phyloP scores from a whole-genome alignment of 2,888 invertebrate species.

The Dasypogon diadema region DNA sequence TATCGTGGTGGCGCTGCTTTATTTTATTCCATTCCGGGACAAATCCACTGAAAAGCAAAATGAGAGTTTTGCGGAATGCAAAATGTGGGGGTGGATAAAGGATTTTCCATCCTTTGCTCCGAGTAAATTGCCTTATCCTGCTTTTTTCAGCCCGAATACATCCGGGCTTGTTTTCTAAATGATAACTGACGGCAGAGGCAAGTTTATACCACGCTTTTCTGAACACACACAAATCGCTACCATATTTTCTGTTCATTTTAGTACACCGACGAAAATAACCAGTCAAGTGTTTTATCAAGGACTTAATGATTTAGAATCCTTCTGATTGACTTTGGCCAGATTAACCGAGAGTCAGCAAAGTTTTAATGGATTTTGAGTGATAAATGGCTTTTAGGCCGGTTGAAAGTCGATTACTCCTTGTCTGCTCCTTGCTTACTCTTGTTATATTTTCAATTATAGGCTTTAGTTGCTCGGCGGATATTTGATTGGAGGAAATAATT shows the following conservation, averaged over 20 bases:
- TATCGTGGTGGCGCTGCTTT: not conserved
- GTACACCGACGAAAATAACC: not conserved
- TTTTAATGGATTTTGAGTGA: conserved; percentile 55
- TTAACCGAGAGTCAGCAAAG: conserved; percentile 52
- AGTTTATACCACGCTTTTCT: not conserved
- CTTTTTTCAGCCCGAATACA: conserved; percentile 12
- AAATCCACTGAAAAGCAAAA: conserved; percentile 28
- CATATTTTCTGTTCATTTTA: conserved; percentile 30
- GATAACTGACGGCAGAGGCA: not conserved
- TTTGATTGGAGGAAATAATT: conserved; percentile 28
- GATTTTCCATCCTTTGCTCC: conserved; percentile 24
- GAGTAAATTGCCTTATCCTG: conserved; percentile 40
- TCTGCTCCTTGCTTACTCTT: not conserved
- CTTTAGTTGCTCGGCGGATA: not conserved
- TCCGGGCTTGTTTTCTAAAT: conserved; percentile 16
- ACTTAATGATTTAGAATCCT: conserved; percentile 27
- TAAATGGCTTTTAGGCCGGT: conserved; percentile 52
- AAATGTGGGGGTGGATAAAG: conserved; percentile 35
- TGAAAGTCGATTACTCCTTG: conserved; percentile 21
- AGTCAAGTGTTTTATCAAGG: conserved; percentile 32
- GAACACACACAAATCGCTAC: not conserved
- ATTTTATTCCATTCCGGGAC: conserved; percentile 19
- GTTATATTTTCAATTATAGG: conserved; percentile 26
- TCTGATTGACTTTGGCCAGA: conserved; percentile 50
- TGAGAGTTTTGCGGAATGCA: conserved; percentile 21